A percentile compares a stretch with the other conserved stretches of the same genome.
These are phyloP conservation scores for Mugil cephalus DNA, from an alignment of 2,113 vertebrate species.

Conservation along the genomic window DNA sequence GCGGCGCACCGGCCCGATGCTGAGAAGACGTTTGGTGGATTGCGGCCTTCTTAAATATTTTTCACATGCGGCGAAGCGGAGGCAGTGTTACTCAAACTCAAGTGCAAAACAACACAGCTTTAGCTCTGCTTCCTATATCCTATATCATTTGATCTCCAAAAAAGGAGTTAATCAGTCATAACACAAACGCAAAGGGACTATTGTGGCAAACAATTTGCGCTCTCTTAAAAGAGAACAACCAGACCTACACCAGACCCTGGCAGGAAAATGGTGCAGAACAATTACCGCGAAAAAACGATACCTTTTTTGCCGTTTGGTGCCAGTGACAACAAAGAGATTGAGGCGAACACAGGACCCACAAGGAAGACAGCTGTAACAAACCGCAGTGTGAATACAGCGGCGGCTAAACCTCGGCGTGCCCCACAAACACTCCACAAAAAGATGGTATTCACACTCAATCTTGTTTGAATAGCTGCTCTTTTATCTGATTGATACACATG, in stretches of 20 bases:
- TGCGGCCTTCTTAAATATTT: no score
- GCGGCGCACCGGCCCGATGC: neutral
- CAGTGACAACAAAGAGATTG: constrained; percentile 34
- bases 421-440: constrained; percentile 36
- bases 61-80: neutral
- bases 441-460: constrained; percentile 34
- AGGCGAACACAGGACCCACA: constrained; percentile 18
- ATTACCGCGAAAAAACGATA: constrained; percentile 39
- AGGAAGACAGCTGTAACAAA: constrained; percentile 45
- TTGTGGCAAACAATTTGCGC: constrained; percentile 26
- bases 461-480: constrained; percentile 53
- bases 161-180: constrained; percentile 19
- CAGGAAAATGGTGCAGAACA: constrained; percentile 25
- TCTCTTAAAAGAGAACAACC: constrained; percentile 5
- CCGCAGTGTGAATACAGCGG: constrained; percentile 24
- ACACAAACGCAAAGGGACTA: constrained; percentile 14
- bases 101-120: neutral
- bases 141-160: neutral
- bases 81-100: neutral
- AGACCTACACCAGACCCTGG: neutral
- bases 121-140: no score
- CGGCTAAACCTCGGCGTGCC: constrained; percentile 26
- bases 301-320: constrained; percentile 23
- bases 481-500: constrained; percentile 65
- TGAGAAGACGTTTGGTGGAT: neutral